Evolutionary conservation across 1,140 invertebrate species (phyloP).

Genomic region (Telenomus remus): DNA sequence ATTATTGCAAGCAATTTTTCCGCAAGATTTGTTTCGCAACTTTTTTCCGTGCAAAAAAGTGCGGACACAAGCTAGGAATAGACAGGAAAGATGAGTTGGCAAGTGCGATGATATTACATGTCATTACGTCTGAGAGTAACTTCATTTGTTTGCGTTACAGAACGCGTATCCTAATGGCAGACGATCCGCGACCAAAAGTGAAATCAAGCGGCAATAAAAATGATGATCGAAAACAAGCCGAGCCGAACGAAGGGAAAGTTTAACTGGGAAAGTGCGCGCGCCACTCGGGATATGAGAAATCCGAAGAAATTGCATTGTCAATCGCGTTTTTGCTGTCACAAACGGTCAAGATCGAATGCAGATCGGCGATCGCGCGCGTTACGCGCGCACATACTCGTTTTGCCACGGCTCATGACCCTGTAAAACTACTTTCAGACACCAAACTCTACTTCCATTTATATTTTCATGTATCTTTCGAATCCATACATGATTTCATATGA

Average conservation of each 20-base stretch:
- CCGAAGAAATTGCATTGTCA: constrained; percentile 51
- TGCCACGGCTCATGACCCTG: too few relatives aligned
- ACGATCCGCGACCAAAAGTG: constrained; percentile 6
- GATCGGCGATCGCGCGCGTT: constrained; percentile 36
- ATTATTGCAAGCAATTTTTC: too few relatives aligned
- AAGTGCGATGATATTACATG: too few relatives aligned
- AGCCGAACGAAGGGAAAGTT: constrained; percentile 34
- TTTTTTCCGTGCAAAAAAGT: too few relatives aligned
- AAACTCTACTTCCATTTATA: too few relatives aligned
- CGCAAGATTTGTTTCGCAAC: too few relatives aligned
- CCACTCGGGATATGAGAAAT: constrained; percentile 33
- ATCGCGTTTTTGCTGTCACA: constrained; percentile 40
- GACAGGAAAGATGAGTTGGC: too few relatives aligned
- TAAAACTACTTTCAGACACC: too few relatives aligned
- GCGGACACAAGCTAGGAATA: too few relatives aligned
- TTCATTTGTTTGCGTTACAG: not conserved
- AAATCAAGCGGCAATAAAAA: constrained; percentile 17
- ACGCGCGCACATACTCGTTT: constrained; percentile 25
- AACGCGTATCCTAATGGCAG: not conserved
- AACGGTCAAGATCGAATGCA: constrained; percentile 39
- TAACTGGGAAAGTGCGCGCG: constrained; percentile 44
- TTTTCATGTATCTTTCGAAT: too few relatives aligned
- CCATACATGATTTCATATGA: too few relatives aligned
- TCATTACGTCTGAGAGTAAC: too few relatives aligned
- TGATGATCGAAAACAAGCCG: constrained; percentile 20